Percentiles rank a stretch among this genome's conserved stretches.
phyloP scores from a whole-genome alignment of 2,113 vertebrate genomes.

The Nerophis lumbriciformis region DNA sequence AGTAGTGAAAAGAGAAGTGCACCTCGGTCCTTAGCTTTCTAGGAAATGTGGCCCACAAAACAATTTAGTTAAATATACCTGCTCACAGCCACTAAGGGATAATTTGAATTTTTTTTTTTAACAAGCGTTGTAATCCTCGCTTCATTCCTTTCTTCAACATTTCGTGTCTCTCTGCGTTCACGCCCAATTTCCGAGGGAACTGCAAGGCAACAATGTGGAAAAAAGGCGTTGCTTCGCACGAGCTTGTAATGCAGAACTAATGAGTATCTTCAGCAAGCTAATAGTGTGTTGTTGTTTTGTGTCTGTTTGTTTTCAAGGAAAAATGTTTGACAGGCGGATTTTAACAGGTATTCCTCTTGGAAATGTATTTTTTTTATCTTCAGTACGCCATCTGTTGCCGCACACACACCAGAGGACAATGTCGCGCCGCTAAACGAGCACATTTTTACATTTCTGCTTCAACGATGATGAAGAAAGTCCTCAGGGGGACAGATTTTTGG shows the following conservation, averaged over 20 bases:
- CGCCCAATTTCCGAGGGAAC: too few relatives aligned
- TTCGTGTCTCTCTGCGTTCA: neutral
- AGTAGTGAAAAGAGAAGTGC: too few relatives aligned
- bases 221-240: too few relatives aligned
- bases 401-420: slow-evolving; percentile 45
- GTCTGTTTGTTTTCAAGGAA: slow-evolving; percentile 10
- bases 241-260: neutral
- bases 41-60: too few relatives aligned
- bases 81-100: too few relatives aligned
- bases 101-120: too few relatives aligned
- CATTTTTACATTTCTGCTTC: slow-evolving; percentile 60
- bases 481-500: slow-evolving; percentile 35
- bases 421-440: slow-evolving; percentile 31
- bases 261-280: slow-evolving; percentile 6
- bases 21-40: too few relatives aligned
- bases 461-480: slow-evolving; percentile 54
- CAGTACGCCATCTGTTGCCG: slow-evolving; percentile 61
- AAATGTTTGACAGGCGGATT: slow-evolving; percentile 44
- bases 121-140: too few relatives aligned
- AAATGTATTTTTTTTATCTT: slow-evolving; percentile 55
- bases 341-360: slow-evolving; percentile 57
- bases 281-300: slow-evolving; percentile 17
- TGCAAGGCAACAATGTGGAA: too few relatives aligned
- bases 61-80: too few relatives aligned
- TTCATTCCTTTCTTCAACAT: too few relatives aligned